Conservation (phyloP, 2,113 vertebrate genomes). For the Turdus rufiventris region DNA sequence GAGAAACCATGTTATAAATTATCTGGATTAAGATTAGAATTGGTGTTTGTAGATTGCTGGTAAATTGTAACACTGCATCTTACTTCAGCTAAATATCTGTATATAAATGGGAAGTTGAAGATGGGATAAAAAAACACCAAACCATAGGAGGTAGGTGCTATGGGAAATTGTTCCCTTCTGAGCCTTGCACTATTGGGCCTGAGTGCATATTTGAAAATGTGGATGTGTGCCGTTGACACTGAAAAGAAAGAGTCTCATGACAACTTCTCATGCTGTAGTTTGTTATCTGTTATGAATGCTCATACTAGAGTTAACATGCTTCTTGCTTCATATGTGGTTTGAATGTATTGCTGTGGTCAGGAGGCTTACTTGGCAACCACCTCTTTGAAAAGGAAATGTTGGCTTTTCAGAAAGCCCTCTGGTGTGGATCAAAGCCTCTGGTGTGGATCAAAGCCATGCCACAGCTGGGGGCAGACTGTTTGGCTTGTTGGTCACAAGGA, state of each 20-base stretch:
- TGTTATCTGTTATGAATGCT: not conserved
- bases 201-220: not conserved
- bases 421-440: not conserved
- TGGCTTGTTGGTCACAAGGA: not conserved
- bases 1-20: not conserved
- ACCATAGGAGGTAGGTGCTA: not conserved
- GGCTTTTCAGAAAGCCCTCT: not conserved
- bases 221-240: not conserved
- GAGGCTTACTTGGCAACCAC: not conserved
- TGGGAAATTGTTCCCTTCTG: not conserved
- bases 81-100: not conserved
- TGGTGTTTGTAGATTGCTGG: not conserved
- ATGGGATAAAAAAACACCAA: not conserved
- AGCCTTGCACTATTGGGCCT: not conserved
- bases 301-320: not conserved
- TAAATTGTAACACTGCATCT: not conserved
- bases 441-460: not conserved
- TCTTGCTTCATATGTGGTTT: not conserved
- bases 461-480: not conserved
- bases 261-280: not conserved
- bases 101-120: not conserved
- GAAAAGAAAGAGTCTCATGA: not conserved
- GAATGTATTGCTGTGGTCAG: not conserved
- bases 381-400: not conserved
- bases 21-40: not conserved